A percentile compares a stretch with the other conserved stretches of the same genome.
These are phyloP conservation scores for Spinus pinus DNA, from an alignment of 2,797 vertebrate species.

Conservation along the genomic window DNA sequence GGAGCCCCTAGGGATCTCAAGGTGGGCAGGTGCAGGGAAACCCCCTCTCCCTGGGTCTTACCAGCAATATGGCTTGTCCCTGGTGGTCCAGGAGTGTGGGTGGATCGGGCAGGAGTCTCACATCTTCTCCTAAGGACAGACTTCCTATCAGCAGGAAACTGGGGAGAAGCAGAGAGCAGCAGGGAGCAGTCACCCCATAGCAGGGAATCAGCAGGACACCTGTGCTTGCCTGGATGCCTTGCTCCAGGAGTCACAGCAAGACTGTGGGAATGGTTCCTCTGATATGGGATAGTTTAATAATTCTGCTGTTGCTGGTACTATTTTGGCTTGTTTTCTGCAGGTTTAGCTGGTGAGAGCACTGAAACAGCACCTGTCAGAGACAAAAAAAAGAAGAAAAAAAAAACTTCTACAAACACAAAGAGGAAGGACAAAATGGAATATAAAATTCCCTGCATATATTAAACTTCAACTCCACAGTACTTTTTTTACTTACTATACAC, in stretches of 20 bases:
- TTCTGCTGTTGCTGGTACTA: background rate
- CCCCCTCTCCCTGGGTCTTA: background rate
- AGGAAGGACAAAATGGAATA: background rate
- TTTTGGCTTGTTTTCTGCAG: background rate
- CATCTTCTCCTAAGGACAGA: background rate
- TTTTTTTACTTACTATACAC: background rate
- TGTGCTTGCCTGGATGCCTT: background rate
- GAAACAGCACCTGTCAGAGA: background rate
- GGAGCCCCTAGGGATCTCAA: background rate
- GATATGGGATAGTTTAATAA: background rate
- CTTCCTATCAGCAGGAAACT: background rate
- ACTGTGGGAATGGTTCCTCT: background rate
- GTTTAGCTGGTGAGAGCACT: background rate
- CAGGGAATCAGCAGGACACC: background rate
- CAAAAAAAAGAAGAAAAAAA: background rate
- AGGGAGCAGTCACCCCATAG: background rate
- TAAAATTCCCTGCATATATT: background rate
- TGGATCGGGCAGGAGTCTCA: background rate
- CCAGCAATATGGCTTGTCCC: background rate
- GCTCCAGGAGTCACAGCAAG: background rate
- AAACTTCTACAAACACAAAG: background rate
- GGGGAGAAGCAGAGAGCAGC: background rate
- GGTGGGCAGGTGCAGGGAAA: background rate
- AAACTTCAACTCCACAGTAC: background rate
- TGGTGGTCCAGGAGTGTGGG: background rate